Conservation (phyloP, 2,888 invertebrate species). For the Pterostichus madidus region DNA sequence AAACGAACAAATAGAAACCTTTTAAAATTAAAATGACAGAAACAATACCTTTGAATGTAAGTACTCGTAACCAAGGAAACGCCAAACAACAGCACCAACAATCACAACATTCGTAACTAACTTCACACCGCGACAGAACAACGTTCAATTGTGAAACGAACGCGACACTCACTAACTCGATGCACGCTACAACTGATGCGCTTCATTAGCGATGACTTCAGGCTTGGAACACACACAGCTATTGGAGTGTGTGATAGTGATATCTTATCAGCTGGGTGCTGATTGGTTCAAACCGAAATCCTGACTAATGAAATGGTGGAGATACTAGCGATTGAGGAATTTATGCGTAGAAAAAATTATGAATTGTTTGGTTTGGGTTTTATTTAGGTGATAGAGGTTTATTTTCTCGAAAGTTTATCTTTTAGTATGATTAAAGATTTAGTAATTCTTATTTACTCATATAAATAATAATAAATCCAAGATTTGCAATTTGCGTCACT, state of each 20-base stretch:
- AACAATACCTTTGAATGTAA: too few relatives aligned
- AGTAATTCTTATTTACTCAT: too few relatives aligned
- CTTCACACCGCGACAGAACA: constrained; percentile 1
- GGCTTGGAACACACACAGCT: not conserved
- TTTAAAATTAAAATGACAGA: too few relatives aligned
- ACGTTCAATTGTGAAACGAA: not conserved
- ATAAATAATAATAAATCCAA: too few relatives aligned
- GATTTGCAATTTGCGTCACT: too few relatives aligned
- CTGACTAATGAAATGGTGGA: constrained; percentile 13
- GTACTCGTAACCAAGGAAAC: constrained; percentile 20
- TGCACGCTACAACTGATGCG: constrained; percentile 33
- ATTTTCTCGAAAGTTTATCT: too few relatives aligned
- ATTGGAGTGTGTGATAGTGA: constrained; percentile 47
- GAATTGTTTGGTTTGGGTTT: constrained; percentile 1
- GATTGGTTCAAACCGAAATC: constrained; percentile 12
- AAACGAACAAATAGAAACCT: too few relatives aligned
- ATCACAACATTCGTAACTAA: constrained; percentile 20
- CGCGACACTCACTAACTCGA: constrained; percentile 36
- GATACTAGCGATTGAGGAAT: constrained; percentile 1
- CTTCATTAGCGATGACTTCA: constrained; percentile 18
- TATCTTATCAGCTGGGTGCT: constrained; percentile 25
- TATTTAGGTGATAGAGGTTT: too few relatives aligned
- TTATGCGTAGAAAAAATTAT: not conserved
- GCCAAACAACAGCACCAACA: not conserved
- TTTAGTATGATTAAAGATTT: not conserved